Conservation (phyloP, 53 echinoderm and acorn worm genomes). For the Patiria pectinifera region DNA sequence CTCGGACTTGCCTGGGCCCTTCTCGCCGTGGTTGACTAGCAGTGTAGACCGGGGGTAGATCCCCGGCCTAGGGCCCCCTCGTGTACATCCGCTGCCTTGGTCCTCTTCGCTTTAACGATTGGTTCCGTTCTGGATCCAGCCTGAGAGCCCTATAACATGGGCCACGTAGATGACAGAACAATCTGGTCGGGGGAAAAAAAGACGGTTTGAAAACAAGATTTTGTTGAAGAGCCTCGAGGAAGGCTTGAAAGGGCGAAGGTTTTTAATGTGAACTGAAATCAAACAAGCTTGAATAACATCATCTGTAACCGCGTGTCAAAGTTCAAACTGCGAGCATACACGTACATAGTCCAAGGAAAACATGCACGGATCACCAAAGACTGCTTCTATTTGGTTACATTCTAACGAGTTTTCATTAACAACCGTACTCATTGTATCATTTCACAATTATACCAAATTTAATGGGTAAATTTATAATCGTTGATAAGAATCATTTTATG, state of each 20-base stretch:
- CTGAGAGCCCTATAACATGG: slow-evolving; percentile 27
- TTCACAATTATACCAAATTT: too few species aligned
- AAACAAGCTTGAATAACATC: slow-evolving; percentile 32
- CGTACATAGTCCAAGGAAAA: neutral
- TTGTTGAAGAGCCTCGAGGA: slow-evolving; percentile 40
- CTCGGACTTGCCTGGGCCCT: slow-evolving; percentile 7
- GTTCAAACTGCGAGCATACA: slow-evolving; percentile 10
- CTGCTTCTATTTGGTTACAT: neutral
- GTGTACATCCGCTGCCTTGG: neutral
- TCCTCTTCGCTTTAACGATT: slow-evolving; percentile 14
- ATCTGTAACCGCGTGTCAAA: slow-evolving; percentile 18
- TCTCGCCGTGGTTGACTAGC: slow-evolving; percentile 51
- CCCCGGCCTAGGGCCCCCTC: neutral
- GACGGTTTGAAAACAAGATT: slow-evolving; percentile 49
- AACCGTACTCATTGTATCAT: too few species aligned
- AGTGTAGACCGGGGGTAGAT: neutral
- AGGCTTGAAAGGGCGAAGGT: slow-evolving; percentile 49
- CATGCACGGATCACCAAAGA: neutral
- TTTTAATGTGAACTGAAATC: slow-evolving; percentile 27
- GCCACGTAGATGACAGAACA: slow-evolving; percentile 47
- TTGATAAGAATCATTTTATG: too few species aligned
- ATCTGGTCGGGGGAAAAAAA: neutral
- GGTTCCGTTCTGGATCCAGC: slow-evolving; percentile 47
- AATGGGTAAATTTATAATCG: too few species aligned
- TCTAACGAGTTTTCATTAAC: neutral